Evolutionary conservation across 2,888 invertebrate genomes (phyloP), one percentile per base, ranked within the genome.

Genomic region (Mylabris sibirica): DNA sequence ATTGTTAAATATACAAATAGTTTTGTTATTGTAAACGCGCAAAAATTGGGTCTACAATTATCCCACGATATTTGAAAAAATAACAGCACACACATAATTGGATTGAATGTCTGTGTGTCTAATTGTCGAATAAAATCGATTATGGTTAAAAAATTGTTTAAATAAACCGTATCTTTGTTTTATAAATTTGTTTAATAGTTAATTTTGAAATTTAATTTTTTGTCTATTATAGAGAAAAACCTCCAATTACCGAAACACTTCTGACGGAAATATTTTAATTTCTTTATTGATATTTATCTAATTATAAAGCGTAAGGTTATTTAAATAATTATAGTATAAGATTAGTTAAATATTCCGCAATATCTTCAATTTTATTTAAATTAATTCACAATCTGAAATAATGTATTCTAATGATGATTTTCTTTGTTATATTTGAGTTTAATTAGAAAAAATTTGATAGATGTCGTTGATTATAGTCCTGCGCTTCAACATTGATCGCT

Each of bases 231-330:
- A 3, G 4, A 53, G 22, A 22, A 22, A 53, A 1, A 53, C 8
- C 11, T 4, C 2, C 22, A 20, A 24, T 53, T 24, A 53, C 12
- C 22, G 2, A 12, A 12, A 2, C 24, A 53, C 12, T 24, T 53
- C 49, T 53, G 24, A 60, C 53, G 60, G 65, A 64, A 57, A 59
- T 59, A 65, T 68, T 63, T 64, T 65, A 65, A 62, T 68, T 59
- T 69, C 60, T 69, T 35, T 17, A 64, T 64, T 60, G 69, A 69
- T 69, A 63, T 63, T 69, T 69, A 69, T 69, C 69, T 69, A 69
- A 35, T 66, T 69, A 69, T 44, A 34, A 49, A 69, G 66, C 69
- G 62, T 69, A 66, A 69, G 66, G 64, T 69, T 66, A 66, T 66
- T 69, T 69, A 35, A 69, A 69, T 69, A 69, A 69, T 69, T 69